Base-by-base conservation (phyloP, 1,140 invertebrate species). In the Solenopsis fugax region DNA sequence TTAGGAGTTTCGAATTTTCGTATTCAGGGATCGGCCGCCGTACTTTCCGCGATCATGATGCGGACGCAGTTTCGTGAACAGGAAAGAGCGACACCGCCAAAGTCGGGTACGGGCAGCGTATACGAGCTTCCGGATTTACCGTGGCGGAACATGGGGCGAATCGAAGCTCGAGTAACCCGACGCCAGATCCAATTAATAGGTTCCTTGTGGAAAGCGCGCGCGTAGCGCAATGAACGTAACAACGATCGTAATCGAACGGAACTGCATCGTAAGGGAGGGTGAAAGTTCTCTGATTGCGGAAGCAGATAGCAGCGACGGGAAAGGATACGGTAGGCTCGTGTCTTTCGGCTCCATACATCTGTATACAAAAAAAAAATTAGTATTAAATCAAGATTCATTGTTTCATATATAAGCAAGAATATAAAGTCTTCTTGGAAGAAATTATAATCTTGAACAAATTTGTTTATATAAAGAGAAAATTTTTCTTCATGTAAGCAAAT, bases 121-220 rank as follows among this genome's bases (percentile, higher is more conserved):
- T 80, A 89, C 62, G 56, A 82, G 67, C 29, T 67, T 82, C 88
- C 60, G 69, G 87, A 86, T 89, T 76, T 84, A 54, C n/a, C 29
- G 18, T 41, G 54, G 56, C 29, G 71, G 81, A 75, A 76, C 73
- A 89, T 82, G 78, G 78, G 45, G 56, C 72, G 65, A 77, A 87
- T 64, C 50, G 89, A 81, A 90, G 90, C 85, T 58, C 85, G 73
- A 21, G 91, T 92, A 92, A 92, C 89, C 77, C 89, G 89, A 92
- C 50, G 58, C 90, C 85, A 64, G 87, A 88, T 91, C 90, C 90
- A 92, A 92, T 92, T 92, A 92, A 92, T 88, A 87, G 89, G 86
- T 85, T 91, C 77, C 88, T 89, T 69, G 54, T 71, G 69, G 85
- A 91, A 84, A 86, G 65, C 72, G 71, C 60, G 58, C 87, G 86